Evolutionary conservation across 2,113 vertebrate species (phyloP), one percentile per base, ranked within the genome.

Genomic region (Corythornis vintsioides): DNA sequence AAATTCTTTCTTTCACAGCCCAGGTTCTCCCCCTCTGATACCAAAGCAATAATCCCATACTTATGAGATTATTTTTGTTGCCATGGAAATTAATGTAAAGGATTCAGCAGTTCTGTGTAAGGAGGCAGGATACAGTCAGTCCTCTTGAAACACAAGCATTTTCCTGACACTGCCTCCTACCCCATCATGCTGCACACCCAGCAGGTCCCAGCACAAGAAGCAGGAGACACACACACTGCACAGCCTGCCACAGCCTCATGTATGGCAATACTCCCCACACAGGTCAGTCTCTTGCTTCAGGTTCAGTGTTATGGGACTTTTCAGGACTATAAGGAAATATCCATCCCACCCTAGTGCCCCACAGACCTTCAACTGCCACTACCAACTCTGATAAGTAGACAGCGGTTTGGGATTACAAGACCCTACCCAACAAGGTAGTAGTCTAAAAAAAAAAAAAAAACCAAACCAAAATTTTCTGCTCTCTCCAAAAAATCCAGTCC

Each of bases 11-110:
- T 42, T 87, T 65, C 85, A 79, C 53, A 88, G 40, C 20, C 33
- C 28, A 57, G 66, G 79, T 80, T 86, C 17, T 94, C 35, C 40
- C 83, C n/a, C 35, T 50, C 88, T 96, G 87, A 94, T 94, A 92
- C 89, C 64, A 48, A 92, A 74, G 84, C 72, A 88, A 91, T 93
- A 96, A 93, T 94, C 89, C 84, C 47, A 28, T 84, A 92, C 92
- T 89, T 93, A 90, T 93, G 87, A 92, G 92, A 96, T 95, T 95
- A 94, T 89, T 93, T 89, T 80, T 0, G 33, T 94, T 96, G 89
- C 93, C 76, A 94, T 96, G 91, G 93, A 93, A 95, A 94, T 92
- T 90, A 95, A 84, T 79, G 55, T 66, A 82, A 86, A 89, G 92
- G 85, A 79, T 50, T 56, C 80, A 73, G 76, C 70, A 92, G 89